phyloP scores from a whole-genome alignment of 1,140 invertebrate genomes.

The Phocides pigmalion region DNA sequence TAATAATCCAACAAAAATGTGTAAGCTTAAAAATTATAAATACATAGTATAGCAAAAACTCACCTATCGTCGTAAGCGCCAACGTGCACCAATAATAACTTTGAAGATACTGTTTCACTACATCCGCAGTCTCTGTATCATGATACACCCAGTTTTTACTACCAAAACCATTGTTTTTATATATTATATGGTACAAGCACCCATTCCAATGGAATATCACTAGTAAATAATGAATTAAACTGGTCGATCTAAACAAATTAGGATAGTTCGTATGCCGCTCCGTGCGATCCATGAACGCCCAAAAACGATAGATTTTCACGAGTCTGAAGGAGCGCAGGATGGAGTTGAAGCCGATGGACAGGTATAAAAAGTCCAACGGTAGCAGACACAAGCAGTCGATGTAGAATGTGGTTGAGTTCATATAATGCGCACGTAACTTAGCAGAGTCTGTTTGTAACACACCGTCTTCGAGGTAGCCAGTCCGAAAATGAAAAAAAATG shows the following conservation, averaged over 20 bases:
- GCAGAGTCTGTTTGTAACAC: slow-evolving; percentile 97
- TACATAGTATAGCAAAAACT: slow-evolving; percentile 52
- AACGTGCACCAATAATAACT: slow-evolving; percentile 99
- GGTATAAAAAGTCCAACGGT: slow-evolving; percentile 98
- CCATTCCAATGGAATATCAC: slow-evolving; percentile 99
- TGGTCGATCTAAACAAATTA: slow-evolving; percentile 97
- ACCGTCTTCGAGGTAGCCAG: slow-evolving; percentile 97
- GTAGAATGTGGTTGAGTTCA: slow-evolving; percentile 99
- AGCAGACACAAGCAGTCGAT: slow-evolving; percentile 98
- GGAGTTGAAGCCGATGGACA: slow-evolving; percentile 99
- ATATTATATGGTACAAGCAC: slow-evolving; percentile 97
- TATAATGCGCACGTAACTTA: slow-evolving; percentile 97
- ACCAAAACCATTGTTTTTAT: slow-evolving; percentile 96
- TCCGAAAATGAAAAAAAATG: slow-evolving; percentile 98
- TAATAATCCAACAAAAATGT: not conserved
- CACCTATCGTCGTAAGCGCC: slow-evolving; percentile 95
- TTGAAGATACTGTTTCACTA: slow-evolving; percentile 97
- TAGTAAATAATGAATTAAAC: slow-evolving; percentile 97
- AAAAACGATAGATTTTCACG: slow-evolving; percentile 99
- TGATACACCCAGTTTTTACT: slow-evolving; percentile 95
- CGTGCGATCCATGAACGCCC: slow-evolving; percentile 99
- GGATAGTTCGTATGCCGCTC: slow-evolving; percentile 99
- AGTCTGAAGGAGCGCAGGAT: slow-evolving; percentile 98
- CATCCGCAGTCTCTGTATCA: slow-evolving; percentile 92
- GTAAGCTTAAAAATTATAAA: not conserved